Evolutionary conservation across 2,888 invertebrate species (phyloP).

Genomic region (Drosophila anceps): DNA sequence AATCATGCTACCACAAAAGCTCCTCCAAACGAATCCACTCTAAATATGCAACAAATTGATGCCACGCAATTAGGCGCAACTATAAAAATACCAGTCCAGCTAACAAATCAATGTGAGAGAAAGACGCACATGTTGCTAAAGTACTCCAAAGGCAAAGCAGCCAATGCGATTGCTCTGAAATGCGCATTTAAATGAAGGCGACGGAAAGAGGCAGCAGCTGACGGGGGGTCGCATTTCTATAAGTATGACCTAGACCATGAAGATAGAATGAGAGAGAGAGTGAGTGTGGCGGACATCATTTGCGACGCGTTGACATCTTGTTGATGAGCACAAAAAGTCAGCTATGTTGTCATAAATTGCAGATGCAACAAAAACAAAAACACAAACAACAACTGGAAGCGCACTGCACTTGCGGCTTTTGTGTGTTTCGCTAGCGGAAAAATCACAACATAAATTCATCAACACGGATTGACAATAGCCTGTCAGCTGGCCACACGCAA

Average conservation of each 20-base stretch:
- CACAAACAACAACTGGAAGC: neutral
- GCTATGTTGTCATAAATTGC: conserved; percentile 63
- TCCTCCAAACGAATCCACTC: conserved; percentile 63
- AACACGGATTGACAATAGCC: conserved; percentile 71
- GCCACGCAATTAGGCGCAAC: conserved; percentile 48
- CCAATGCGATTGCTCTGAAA: conserved; percentile 14
- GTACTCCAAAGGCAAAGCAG: conserved; percentile 9
- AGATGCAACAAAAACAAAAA: conserved; percentile 11
- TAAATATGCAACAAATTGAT: conserved; percentile 59
- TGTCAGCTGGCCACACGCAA: conserved; percentile 38
- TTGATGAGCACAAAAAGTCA: conserved; percentile 49
- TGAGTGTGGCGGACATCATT: conserved; percentile 53
- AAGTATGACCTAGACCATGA: conserved; percentile 67
- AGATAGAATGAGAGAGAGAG: neutral
- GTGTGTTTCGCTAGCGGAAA: conserved; percentile 49
- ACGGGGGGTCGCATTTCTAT: neutral
- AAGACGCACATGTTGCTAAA: conserved; percentile 38
- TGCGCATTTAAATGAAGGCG: conserved; percentile 28
- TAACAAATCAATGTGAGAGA: conserved; percentile 39
- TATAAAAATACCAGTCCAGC: conserved; percentile 40
- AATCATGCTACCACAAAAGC: conserved; percentile 69
- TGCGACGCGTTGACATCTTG: conserved; percentile 71
- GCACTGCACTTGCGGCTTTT: conserved; percentile 44
- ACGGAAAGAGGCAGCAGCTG: neutral
- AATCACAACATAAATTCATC: conserved; percentile 74